Evolutionary conservation across 2,113 vertebrate species (phyloP).

Genomic region (Istiophorus platypterus): DNA sequence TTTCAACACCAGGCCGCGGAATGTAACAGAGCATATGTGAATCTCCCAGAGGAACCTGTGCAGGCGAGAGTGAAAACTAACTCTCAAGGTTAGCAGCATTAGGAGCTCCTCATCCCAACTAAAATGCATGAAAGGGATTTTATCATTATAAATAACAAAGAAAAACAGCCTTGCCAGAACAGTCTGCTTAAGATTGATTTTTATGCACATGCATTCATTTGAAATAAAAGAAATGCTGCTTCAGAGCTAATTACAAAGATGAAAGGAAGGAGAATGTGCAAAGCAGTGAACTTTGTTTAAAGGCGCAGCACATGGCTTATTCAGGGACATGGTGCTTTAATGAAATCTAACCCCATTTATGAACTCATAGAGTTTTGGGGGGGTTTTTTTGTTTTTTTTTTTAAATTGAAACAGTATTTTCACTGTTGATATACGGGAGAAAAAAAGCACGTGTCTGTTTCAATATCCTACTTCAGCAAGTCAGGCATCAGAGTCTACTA

Average conservation of each 20-base stretch:
- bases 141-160: conserved; percentile 84
- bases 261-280: conserved; percentile 81
- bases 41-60: conserved; percentile 58
- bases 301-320: conserved; percentile 66
- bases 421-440: background rate
- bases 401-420: conserved; percentile 58
- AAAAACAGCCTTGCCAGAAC: conserved; percentile 78
- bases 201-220: conserved; percentile 86
- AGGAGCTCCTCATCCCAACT: conserved; percentile 52
- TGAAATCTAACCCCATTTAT: conserved; percentile 55
- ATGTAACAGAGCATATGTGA: conserved; percentile 29
- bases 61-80: conserved; percentile 53
- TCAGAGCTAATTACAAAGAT: conserved; percentile 85
- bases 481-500: conserved; percentile 31
- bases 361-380: conserved; percentile 23
- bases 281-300: conserved; percentile 83
- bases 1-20: conserved; percentile 33
- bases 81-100: conserved; percentile 76
- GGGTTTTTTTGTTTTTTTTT: no score
- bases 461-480: conserved; percentile 32
- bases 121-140: conserved; percentile 75
- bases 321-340: conserved; percentile 72
- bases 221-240: conserved; percentile 84
- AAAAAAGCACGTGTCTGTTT: conserved; percentile 25
- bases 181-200: conserved; percentile 80